These are phyloP conservation scores for Anguilla japonica DNA, from an alignment of 2,113 vertebrate species.

Conservation along the genomic window DNA sequence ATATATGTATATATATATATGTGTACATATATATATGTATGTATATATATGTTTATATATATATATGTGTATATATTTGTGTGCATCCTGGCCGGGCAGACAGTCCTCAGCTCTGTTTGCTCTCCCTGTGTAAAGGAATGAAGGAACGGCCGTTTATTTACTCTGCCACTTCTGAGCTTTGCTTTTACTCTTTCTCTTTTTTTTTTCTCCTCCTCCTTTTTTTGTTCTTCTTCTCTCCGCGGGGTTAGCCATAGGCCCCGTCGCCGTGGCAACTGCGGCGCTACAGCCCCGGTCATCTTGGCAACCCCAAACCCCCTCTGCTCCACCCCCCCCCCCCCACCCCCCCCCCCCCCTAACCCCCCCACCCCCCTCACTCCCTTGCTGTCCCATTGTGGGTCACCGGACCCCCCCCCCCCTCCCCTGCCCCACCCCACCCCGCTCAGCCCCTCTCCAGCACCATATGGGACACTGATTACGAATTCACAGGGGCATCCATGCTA, in stretches of 20 bases:
- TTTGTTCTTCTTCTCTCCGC: slow-evolving; percentile 20
- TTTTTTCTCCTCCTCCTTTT: slow-evolving; percentile 21
- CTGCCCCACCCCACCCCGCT: not conserved
- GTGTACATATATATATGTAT: not conserved
- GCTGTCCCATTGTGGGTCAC: slow-evolving; percentile 14
- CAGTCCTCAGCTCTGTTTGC: slow-evolving; percentile 19
- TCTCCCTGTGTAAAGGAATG: not conserved
- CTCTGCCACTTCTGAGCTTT: slow-evolving; percentile 18
- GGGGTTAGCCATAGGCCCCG: slow-evolving; percentile 44
- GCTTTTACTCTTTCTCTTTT: slow-evolving; percentile 24
- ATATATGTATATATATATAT: no score
- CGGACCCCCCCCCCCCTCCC: not conserved
- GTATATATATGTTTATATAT: no score
- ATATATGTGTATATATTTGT: not conserved
- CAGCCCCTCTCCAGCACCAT: not conserved
- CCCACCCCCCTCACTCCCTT: not conserved
- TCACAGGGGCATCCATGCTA: not conserved
- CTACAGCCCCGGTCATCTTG: slow-evolving; percentile 43
- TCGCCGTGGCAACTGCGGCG: slow-evolving; percentile 53
- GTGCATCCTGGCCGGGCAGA: not conserved
- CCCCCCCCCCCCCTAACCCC: not conserved
- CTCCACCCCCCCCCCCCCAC: slow-evolving; percentile 17
- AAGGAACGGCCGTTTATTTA: slow-evolving; percentile 9
- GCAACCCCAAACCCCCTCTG: slow-evolving; percentile 42
- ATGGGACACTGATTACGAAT: slow-evolving; percentile 19